Evolutionary conservation across 2,888 invertebrate genomes (phyloP), one percentile per base, ranked within the genome.

Genomic region (Ceramica pisi): DNA sequence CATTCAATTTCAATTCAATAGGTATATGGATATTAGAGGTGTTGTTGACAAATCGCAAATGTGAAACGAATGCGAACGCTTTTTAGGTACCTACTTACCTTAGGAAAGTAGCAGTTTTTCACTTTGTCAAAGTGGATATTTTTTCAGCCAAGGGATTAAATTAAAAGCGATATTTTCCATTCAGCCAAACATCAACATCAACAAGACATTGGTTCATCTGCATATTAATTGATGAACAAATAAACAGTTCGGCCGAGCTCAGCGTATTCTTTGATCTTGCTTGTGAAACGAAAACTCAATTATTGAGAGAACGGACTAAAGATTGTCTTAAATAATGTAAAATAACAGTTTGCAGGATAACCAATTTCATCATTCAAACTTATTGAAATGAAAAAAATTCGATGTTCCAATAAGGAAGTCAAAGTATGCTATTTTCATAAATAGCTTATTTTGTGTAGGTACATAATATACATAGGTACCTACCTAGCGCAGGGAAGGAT

Each of bases 171-270:
- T 23, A 67, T 41, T 59, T 59, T 23, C 19, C 16, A 67, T 53
- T 75, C 44, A 59, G 57, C 0, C 16, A 31, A 59, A 41, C 51
- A n/a, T n/a, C 21, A 46, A 51, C 9, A 31, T 31, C 31, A 31
- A 31, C 31, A 31, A 31, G 31, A 31, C 31, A 31, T 77, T 69
- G 53, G 16, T 59, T 16, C 21, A n/a, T 41, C 59, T 31, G 46
- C 59, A 69, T 48, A 77, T 53, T 53, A 59, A 77, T 77, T 77
- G 41, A 41, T 70, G 55, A 71, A 41, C 56, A 31, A 67, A 67
- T 67, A 64, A 68, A 53, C 44, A 48, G 26, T 31, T 38, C n/a
- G 1, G 38, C 21, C 10, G 14, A 70, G 26, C 19, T 5, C 14
- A 70, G 50, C 9, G n/a, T 55, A 12, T 48, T 53, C 59, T 75